Evolutionary conservation across 2,797 vertebrate species (phyloP).

Genomic region (Oryzias sinensis): DNA sequence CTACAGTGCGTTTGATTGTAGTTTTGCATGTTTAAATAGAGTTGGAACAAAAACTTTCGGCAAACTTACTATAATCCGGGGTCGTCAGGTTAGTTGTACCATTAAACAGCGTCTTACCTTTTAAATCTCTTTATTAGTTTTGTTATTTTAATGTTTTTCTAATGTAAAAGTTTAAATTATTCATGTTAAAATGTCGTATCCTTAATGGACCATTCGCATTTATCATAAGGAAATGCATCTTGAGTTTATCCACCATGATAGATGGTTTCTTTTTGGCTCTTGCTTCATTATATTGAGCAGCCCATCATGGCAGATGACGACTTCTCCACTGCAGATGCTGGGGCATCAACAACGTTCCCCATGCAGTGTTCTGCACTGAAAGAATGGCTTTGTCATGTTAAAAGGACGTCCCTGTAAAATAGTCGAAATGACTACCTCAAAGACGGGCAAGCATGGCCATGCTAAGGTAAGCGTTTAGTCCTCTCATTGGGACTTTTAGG

Average conservation of each 20-base stretch:
- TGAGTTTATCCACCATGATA: neutral
- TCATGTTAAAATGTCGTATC: no score
- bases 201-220: no score
- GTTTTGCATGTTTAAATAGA: neutral
- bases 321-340: slow-evolving; percentile 84
- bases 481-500: neutral
- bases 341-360: slow-evolving; percentile 89
- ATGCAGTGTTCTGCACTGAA: slow-evolving; percentile 93
- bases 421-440: slow-evolving; percentile 95
- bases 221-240: no score
- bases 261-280: neutral
- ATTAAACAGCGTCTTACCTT: no score
- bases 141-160: no score
- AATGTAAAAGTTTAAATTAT: no score
- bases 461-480: slow-evolving; percentile 83
- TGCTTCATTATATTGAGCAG: neutral
- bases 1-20: neutral
- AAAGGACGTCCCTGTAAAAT: slow-evolving; percentile 94
- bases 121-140: no score
- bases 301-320: slow-evolving; percentile 83
- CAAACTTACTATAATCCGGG: no score
- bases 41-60: no score
- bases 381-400: slow-evolving; percentile 91
- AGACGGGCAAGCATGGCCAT: slow-evolving; percentile 96
- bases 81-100: no score